Evolutionary conservation across 2,113 vertebrate species (phyloP).

Genomic region (Sinosuthora webbiana): DNA sequence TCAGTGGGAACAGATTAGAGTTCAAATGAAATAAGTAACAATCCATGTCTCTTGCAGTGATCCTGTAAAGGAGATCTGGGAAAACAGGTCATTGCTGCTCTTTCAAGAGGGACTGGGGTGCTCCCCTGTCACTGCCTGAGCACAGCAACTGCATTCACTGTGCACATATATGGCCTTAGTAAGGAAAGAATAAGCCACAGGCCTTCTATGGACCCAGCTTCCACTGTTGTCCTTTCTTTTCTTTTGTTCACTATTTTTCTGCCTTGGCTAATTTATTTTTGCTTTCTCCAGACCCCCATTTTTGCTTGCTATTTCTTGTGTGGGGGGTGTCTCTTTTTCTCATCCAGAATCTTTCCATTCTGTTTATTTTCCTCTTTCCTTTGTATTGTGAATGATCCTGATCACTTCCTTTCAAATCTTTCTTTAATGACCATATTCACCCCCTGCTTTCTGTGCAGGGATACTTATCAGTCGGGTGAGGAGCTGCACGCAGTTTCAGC

Average conservation of each 20-base stretch:
- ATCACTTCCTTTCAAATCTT: neutral
- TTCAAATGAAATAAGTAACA: neutral
- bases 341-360: neutral
- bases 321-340: too few relatives aligned
- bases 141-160: neutral
- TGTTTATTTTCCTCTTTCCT: neutral
- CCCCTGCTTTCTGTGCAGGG: neutral
- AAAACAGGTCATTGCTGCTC: neutral
- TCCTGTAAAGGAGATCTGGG: neutral
- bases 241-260: neutral
- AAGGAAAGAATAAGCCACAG: neutral
- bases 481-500: neutral
- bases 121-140: fast-evolving
- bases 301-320: neutral
- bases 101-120: neutral
- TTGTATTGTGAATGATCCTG: neutral
- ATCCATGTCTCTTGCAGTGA: neutral
- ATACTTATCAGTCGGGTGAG: neutral
- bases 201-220: neutral
- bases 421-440: neutral
- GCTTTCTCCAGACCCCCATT: neutral
- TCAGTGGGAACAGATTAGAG: neutral
- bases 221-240: neutral
- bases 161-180: neutral
- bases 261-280: neutral